Evolutionary conservation across 2,113 vertebrate species (phyloP).

Genomic region (Albula glossodonta): DNA sequence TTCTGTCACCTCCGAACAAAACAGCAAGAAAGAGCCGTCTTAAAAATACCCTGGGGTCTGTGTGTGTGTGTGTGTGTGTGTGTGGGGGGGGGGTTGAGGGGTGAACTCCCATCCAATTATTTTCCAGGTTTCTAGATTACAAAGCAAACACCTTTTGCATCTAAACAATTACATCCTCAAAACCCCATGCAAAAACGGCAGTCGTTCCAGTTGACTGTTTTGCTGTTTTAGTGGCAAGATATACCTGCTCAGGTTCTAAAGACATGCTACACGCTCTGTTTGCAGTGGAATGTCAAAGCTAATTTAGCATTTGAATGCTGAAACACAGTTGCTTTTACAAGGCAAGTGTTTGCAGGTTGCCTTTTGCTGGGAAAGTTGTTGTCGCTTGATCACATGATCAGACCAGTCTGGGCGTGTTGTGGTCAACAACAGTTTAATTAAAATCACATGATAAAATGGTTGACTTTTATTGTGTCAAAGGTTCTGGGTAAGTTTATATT

Average conservation of each 20-base stretch:
- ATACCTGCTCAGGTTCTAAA: not conserved
- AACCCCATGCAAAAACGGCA: not conserved
- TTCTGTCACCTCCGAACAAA: constrained; percentile 52
- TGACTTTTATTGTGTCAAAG: too few relatives aligned
- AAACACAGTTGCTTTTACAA: too few relatives aligned
- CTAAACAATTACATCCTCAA: constrained; percentile 53
- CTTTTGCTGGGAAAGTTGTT: not conserved
- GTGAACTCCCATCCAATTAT: not conserved
- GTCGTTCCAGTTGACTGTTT: not conserved
- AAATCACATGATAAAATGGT: not conserved
- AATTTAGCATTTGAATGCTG: not conserved
- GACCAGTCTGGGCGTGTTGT: not conserved
- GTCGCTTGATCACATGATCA: not conserved
- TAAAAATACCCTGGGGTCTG: constrained; percentile 44
- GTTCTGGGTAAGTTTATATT: too few relatives aligned
- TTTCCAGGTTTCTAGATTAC: constrained; percentile 40
- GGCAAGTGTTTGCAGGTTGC: not conserved
- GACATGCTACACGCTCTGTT: not conserved
- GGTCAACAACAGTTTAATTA: not conserved
- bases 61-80: too few relatives aligned
- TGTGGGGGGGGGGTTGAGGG: not conserved
- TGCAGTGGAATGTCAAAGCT: not conserved
- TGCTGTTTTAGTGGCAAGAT: not conserved
- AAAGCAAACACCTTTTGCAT: constrained; percentile 40
- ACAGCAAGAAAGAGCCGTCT: constrained; percentile 31